Base-by-base conservation (phyloP, 1,140 invertebrate genomes). In the Euwallacea similis region DNA sequence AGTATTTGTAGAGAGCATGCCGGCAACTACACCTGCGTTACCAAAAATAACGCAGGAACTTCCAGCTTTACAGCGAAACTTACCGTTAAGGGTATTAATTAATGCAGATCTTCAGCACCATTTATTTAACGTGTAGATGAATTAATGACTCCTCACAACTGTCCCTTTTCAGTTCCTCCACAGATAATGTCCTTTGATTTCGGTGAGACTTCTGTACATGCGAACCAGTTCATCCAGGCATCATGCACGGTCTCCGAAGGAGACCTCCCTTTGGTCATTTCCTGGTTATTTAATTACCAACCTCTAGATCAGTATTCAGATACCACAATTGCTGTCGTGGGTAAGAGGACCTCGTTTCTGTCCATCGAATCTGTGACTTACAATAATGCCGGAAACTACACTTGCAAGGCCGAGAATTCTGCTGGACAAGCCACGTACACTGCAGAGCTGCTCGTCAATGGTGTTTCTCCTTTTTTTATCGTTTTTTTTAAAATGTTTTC, bases 351-450 rank as follows among this genome's bases (percentile, higher is more conserved):
- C 7, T 80, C 79, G 4, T 72, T 79, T 63, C 69, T 93, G 71
- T 88, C 87, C 42, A 92, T 93, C 72, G 89, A 91, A 72, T 88
- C 89, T 7, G 89, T 91, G 7, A 87, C 86, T 78, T 88, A 89
- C 65, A 84, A 85, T 71, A 89, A 90, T 79, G 84, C 87, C 54
- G 86, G 87, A 13, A 85, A 85, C 75, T 91, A 89, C 74, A 88
- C 88, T 3, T 91, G 88, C 75, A 79, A 83, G 47, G 89, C 88
- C 42, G 84, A 83, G 74, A 94, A 94, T 81, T 78, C 83, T 50
- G 91, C 91, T 61, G 93, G 92, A 73, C 76, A 79, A 58, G 77
- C 84, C 2, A 54, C 61, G 11, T 77, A 74, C 59, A 70, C 73
- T 11, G 55, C 77, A 7, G 71, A 75, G 54, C 65, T 80, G 56